Base-by-base conservation (phyloP, 2,797 vertebrate species). In the Rhynchotus rufescens region DNA sequence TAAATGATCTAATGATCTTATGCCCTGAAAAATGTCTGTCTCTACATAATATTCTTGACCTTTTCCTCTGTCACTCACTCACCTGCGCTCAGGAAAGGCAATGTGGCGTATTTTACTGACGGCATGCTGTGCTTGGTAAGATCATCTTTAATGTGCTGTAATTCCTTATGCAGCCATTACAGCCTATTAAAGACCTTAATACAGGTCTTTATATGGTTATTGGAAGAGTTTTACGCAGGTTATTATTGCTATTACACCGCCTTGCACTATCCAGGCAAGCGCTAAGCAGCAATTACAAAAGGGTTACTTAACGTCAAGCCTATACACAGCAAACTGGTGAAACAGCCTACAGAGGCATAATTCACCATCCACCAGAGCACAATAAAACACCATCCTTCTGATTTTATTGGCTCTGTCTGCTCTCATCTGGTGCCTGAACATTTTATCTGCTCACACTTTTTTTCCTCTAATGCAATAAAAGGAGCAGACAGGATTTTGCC, bases 401-500 rank as follows among this genome's bases (percentile, higher is more conserved):
- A 83, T 82, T 94, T 95, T 92, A 94, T 94, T 90, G 86, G 32
- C 78, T 87, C 90, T 93, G 90, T 93, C 93, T 95, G 84, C 73
- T 95, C 81, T 92, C 79, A 81, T 87, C 76, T 87, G 86, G 79
- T 84, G 81, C 54, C 93, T 79, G 90, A 94, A 38, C 82, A 73
- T 85, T 92, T 94, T 73, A 81, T 85, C 82, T 73, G 34, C 64
- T 84, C 75, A 22, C 0, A 1, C 36, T 44, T 51, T 26, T 77
- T 75, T 73, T 5, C 28, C 16, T 17, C 79, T 76, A 84, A 60
- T 14, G 82, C 52, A 78, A 54, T 92, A 90, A 96, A 88, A 88
- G 42, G 36, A 89, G 14, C 25, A 5, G 78, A 82, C 20, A 65
- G 47, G 56, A 81, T 90, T 80, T 80, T 89, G 77, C 61, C 88